Percentiles rank a stretch among this genome's conserved stretches.
Conservation (phyloP, 2,113 vertebrate genomes). For the Grammomys dolichurus region DNA sequence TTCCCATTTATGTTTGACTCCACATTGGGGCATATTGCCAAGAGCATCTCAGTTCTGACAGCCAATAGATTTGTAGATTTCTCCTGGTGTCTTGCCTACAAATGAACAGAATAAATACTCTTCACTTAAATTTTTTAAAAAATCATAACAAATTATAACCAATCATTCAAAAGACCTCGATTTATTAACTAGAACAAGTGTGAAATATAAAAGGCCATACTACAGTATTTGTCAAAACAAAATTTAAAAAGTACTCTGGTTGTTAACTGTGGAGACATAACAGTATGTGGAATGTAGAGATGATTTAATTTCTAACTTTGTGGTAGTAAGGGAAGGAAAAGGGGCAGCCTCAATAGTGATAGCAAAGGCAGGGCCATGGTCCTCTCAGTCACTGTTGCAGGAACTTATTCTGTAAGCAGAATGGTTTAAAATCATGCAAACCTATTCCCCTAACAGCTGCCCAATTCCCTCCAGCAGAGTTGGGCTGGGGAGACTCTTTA, state of each 20-base stretch:
- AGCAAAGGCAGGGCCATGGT: neutral
- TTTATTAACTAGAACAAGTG: neutral
- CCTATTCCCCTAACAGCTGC: slow-evolving; percentile 46
- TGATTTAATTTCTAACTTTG: slow-evolving; percentile 17
- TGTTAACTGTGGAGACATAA: neutral
- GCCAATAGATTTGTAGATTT: neutral
- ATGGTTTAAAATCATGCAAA: slow-evolving; percentile 20
- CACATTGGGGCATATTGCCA: neutral
- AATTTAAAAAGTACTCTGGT: neutral
- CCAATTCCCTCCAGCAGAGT: slow-evolving; percentile 50
- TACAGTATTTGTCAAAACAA: neutral
- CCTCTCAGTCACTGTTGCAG: neutral
- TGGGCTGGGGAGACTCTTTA: slow-evolving; percentile 1
- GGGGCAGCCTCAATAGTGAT: neutral
- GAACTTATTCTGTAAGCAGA: neutral
- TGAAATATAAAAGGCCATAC: neutral
- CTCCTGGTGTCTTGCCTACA: neutral
- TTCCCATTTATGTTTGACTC: neutral
- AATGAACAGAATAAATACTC: neutral
- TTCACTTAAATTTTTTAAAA: neutral
- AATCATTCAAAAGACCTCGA: slow-evolving; percentile 13
- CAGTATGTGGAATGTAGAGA: neutral
- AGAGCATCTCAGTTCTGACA: neutral
- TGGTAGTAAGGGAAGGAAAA: neutral
- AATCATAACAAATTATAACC: neutral